phyloP scores from a whole-genome alignment of 2,113 vertebrate genomes.

The Aptenodytes patagonicus region DNA sequence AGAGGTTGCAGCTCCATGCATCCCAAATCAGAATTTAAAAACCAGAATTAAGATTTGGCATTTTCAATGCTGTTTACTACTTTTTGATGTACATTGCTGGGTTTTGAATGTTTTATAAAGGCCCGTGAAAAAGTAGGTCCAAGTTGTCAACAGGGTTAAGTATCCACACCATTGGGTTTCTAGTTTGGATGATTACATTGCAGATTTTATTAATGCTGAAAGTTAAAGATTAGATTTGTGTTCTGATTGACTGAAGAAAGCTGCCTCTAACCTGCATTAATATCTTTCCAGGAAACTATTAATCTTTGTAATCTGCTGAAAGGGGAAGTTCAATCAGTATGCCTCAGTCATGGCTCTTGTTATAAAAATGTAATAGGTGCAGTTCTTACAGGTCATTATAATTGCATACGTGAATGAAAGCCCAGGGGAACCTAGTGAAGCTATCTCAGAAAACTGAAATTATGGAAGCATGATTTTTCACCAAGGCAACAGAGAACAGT shows the following conservation, averaged over 20 bases:
- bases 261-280: background rate
- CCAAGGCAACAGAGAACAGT: background rate
- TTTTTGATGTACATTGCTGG: background rate
- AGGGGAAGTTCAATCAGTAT: background rate
- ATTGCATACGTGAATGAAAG: slow-evolving; percentile 28
- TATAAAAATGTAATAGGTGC: slow-evolving; percentile 27
- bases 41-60: background rate
- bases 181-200: background rate
- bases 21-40: background rate
- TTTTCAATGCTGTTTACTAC: background rate
- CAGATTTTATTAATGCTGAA: background rate
- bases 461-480: background rate
- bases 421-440: background rate
- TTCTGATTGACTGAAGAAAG: slow-evolving; percentile 21
- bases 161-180: background rate
- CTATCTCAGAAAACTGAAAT: background rate
- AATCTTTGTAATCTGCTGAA: slow-evolving; percentile 39
- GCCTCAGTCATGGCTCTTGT: background rate
- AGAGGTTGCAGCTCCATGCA: background rate
- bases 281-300: slow-evolving; percentile 24
- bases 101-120: background rate
- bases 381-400: slow-evolving; percentile 35
- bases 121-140: background rate
- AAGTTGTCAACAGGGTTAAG: background rate
- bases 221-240: slow-evolving; percentile 25